Base-by-base conservation (phyloP, 1,140 invertebrate species). In the Trichogramma pretiosum region DNA sequence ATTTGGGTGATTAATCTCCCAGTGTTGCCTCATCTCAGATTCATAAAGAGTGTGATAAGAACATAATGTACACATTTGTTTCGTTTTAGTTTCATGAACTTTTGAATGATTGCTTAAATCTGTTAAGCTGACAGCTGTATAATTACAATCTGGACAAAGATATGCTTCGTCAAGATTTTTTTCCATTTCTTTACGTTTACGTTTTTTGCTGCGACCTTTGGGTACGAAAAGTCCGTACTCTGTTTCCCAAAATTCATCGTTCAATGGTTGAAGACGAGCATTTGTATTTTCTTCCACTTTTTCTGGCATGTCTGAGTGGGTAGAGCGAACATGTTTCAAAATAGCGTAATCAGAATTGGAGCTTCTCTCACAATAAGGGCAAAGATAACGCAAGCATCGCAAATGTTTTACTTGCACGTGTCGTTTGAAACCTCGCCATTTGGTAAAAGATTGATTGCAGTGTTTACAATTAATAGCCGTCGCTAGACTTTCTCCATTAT, bases 341-440 rank as follows among this genome's bases (percentile, higher is more conserved):
- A 73, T 63, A 9, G 62, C 33, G 0, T 7, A 0, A 23, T 67
- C 63, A 0, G 59, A 59, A 24, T 64, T 69, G 0, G 59, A 49
- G 22, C 64, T 71, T 8, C 65, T 58, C 17, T 70, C 63, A 19
- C 72, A 74, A 18, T 73, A 65, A 0, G 64, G 54, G 32, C 72
- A 74, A 0, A 64, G 21, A 13, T 54, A 73, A n/a, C 42, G 37
- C 5, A 65, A 53, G n/a, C 60, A 59, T 28, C 66, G 65, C 2
- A 74, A 46, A 45, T 74, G 73, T 0, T 54, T 57, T 0, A 64
- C 26, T 22, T 64, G 57, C 4, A 74, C 58, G 24, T 74, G 73
- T 3, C 66, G 41, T 35, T 72, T 72, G 16, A 70, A 67, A 1
- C 70, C 70, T 5, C 65, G 63, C 40, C 53, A 43, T 3, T 56